phyloP scores from a whole-genome alignment of 2,113 vertebrate species.

The Sprattus sprattus region DNA sequence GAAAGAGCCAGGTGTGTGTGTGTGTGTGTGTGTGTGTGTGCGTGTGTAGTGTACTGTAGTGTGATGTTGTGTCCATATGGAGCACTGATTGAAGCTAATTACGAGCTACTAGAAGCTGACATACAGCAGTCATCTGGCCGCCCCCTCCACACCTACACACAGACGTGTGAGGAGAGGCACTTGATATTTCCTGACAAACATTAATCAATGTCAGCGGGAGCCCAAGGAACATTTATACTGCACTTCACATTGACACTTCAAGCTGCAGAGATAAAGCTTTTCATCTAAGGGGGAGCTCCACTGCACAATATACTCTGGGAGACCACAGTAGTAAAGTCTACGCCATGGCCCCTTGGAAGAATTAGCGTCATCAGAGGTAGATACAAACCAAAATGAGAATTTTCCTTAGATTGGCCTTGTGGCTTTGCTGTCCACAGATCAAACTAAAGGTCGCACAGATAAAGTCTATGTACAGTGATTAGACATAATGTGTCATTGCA shows the following conservation, averaged over 20 bases:
- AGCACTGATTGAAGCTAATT: neutral
- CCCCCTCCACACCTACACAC: constrained; percentile 1
- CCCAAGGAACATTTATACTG: too few relatives aligned
- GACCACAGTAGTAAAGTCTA: too few relatives aligned
- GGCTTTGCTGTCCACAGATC: too few relatives aligned
- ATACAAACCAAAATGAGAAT: neutral
- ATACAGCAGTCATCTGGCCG: neutral
- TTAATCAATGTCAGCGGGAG: neutral
- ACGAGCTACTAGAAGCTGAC: neutral
- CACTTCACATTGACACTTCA: too few relatives aligned
- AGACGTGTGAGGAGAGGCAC: neutral
- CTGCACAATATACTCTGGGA: too few relatives aligned
- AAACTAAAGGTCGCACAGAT: too few relatives aligned
- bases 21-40: too few relatives aligned
- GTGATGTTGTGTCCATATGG: neutral
- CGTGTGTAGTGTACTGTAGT: too few relatives aligned
- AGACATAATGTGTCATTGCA: neutral
- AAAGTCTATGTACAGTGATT: neutral
- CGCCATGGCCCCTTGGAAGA: neutral
- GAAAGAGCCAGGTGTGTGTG: neutral
- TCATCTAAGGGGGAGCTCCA: too few relatives aligned
- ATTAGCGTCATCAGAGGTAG: neutral
- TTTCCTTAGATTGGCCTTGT: too few relatives aligned
- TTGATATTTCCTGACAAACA: constrained; percentile 18
- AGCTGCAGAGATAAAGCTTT: too few relatives aligned